These are phyloP conservation scores for Himalopsyche tibetana DNA, from an alignment of 2,888 invertebrate genomes.

Conservation along the genomic window DNA sequence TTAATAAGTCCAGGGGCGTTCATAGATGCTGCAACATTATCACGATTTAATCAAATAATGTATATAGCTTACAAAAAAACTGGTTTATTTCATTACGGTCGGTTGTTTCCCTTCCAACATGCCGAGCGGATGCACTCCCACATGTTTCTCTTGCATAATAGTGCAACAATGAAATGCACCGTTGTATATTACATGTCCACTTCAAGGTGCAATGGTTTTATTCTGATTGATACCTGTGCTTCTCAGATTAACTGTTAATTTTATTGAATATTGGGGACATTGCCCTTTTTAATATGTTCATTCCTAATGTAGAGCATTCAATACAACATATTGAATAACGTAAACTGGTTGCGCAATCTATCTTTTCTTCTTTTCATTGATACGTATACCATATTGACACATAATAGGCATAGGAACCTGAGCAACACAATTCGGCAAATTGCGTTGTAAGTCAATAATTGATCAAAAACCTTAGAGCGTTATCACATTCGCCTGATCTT, in stretches of 20 bases:
- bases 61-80: slow-evolving; percentile 12
- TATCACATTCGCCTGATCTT: no score
- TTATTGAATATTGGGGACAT: no score
- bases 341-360: no score
- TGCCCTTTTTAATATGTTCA: no score
- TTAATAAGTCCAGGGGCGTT: slow-evolving; percentile 1
- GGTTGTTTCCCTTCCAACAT: slow-evolving; percentile 13
- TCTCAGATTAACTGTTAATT: neutral
- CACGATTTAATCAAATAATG: slow-evolving; percentile 8
- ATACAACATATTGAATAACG: no score
- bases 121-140: slow-evolving; percentile 25
- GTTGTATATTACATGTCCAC: neutral
- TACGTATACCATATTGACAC: no score
- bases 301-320: no score
- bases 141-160: slow-evolving; percentile 33
- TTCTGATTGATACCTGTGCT: neutral
- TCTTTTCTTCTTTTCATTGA: no score
- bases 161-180: slow-evolving; percentile 33
- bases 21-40: slow-evolving; percentile 6
- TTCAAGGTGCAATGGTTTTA: neutral
- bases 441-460: no score
- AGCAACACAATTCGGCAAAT: no score
- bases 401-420: no score
- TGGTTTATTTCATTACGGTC: slow-evolving; percentile 21
- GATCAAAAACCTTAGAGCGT: no score